These are phyloP conservation scores for Rotaria magnacalcarata DNA, from an alignment of 2,888 invertebrate species.

Conservation along the genomic window DNA sequence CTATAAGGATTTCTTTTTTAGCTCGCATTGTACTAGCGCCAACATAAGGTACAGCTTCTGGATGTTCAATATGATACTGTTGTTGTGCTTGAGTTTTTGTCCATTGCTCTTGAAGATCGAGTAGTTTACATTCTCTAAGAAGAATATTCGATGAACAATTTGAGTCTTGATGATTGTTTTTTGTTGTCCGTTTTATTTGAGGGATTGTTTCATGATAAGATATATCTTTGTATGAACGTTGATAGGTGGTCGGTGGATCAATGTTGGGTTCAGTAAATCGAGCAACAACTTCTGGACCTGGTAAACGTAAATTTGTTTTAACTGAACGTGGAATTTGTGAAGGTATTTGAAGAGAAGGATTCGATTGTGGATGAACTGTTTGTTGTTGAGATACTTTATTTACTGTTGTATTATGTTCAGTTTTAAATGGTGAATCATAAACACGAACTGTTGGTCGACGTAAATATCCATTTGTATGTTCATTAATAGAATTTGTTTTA, in stretches of 20 bases:
- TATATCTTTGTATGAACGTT: constrained; percentile 17
- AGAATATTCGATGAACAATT: constrained; percentile 48
- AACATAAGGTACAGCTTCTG: constrained; percentile 54
- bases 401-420: constrained; percentile 10
- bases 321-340: constrained; percentile 4
- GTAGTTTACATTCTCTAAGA: constrained; percentile 52
- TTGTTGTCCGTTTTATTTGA: not conserved
- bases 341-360: not conserved
- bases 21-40: constrained; percentile 53
- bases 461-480: constrained; percentile 42
- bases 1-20: constrained; percentile 49
- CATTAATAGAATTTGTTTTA: constrained; percentile 35
- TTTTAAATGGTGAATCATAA: constrained; percentile 45
- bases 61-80: constrained; percentile 52
- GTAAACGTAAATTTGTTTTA: constrained; percentile 13
- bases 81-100: constrained; percentile 51
- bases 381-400: constrained; percentile 16
- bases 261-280: constrained; percentile 36
- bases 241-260: constrained; percentile 33
- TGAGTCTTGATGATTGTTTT: not conserved
- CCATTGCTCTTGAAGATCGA: constrained; percentile 54
- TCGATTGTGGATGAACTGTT: not conserved
- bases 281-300: constrained; percentile 23
- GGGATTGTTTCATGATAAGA: constrained; percentile 23
- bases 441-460: constrained; percentile 37